Evolutionary conservation across 2,888 invertebrate genomes (phyloP).

Genomic region (Hirtodrosophila confusa): DNA sequence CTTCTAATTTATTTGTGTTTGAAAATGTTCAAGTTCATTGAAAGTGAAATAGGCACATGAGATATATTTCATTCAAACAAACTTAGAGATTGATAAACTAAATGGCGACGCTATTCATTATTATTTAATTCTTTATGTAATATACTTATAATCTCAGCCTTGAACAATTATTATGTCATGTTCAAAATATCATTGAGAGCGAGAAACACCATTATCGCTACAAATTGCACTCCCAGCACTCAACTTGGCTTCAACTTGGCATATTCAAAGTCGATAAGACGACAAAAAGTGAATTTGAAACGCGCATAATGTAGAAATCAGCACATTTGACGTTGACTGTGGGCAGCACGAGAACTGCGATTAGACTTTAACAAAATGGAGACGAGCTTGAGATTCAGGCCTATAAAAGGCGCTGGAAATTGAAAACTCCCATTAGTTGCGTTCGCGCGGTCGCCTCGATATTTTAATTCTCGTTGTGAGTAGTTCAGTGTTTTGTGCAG

Average conservation of each 20-base stretch:
- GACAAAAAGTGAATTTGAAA: constrained; percentile 40
- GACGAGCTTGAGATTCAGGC: constrained; percentile 10
- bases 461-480: constrained; percentile 16
- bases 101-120: constrained; percentile 42
- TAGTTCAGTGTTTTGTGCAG: constrained; percentile 10
- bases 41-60: constrained; percentile 8
- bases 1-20: constrained; percentile 5
- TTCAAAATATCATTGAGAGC: constrained; percentile 30
- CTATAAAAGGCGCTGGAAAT: constrained; percentile 59
- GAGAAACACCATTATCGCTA: constrained; percentile 55
- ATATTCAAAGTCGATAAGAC: constrained; percentile 57
- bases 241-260: constrained; percentile 55
- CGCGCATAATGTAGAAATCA: constrained; percentile 36
- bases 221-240: constrained; percentile 33
- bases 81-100: constrained; percentile 33
- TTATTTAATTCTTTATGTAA: constrained; percentile 19
- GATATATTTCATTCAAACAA: constrained; percentile 34
- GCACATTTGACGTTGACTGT: constrained; percentile 28
- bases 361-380: constrained; percentile 51
- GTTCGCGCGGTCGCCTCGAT: constrained; percentile 41
- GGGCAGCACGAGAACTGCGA: constrained; percentile 16
- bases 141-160: constrained; percentile 37
- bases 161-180: constrained; percentile 45
- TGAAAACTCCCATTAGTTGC: constrained; percentile 44
- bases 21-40: constrained; percentile 17